Base-by-base conservation (phyloP, 2,113 vertebrate species). In the Phalacrocorax aristotelis region DNA sequence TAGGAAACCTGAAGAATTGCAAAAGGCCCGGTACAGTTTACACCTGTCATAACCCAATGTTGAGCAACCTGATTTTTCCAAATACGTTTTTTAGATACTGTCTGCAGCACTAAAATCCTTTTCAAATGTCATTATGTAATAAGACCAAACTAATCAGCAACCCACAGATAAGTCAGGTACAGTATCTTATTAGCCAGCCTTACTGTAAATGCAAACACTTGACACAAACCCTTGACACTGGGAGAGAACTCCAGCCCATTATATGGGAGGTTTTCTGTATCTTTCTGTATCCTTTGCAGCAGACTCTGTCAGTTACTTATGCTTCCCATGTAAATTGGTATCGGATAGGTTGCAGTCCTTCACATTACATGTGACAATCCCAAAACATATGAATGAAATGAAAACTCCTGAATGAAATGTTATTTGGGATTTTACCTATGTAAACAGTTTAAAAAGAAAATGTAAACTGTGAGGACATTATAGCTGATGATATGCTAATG, bases 371-470 rank as follows among this genome's bases (percentile, higher is more conserved):
- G 9, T 19, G 21, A 57, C 34, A 65, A 80, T 66, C 36, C 34
- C 2, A 0, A 49, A 87, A 52, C 7, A 44, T 2, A n/a, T 0
- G 16, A 48, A n/a, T n/a, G n/a, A n/a, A n/a, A n/a, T n/a, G n/a
- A n/a, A n/a, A n/a, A 30, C 27, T 61, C 5, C 6, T 8, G 7
- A 88, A 74, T 22, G 8, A 85, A 60, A 30, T 10, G 7, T n/a
- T 58, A 1, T 16, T 19, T 34, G 9, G 20, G 19, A 42, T 78
- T 86, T 75, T 26, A 55, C n/a, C 44, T 14, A 16, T 2, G 0
- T 32, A 42, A 42, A 42, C 58, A 15, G 14, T 48, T 83, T 30
- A 57, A 51, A 55, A 13, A 62, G 9, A n/a, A 76, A 74, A 69
- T 3, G 4, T 22, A 40, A 83, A 60, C 29, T 36, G 8, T 27